These are phyloP conservation scores for Anhinga anhinga DNA, from an alignment of 2,113 vertebrate genomes.

Conservation along the genomic window DNA sequence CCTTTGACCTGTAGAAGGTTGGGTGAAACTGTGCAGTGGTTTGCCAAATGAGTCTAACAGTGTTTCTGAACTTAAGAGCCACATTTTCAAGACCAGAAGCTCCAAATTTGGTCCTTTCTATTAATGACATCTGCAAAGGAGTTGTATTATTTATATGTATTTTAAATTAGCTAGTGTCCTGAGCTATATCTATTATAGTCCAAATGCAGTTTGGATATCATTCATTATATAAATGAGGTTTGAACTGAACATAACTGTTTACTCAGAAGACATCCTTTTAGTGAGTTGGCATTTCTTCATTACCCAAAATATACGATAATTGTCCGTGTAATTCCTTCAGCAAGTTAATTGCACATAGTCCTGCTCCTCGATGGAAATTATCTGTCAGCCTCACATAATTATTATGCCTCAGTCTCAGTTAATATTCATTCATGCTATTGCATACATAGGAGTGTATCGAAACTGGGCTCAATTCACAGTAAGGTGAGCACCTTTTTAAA, in stretches of 20 bases:
- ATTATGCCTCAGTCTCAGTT: conserved; percentile 5
- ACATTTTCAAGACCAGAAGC: background rate
- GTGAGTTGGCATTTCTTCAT: conserved; percentile 63
- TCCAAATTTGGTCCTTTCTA: background rate
- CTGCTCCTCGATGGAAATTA: conserved; percentile 48
- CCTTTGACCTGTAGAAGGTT: background rate
- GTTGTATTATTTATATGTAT: background rate
- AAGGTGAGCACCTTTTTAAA: background rate
- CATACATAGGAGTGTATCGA: background rate
- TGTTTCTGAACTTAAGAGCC: background rate
- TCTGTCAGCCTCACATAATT: conserved; percentile 39
- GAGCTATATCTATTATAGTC: background rate
- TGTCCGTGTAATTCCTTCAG: conserved; percentile 62
- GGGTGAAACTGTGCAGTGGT: background rate
- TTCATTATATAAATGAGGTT: conserved; percentile 47
- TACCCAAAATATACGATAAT: conserved; percentile 64
- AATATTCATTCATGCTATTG: background rate
- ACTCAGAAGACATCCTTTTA: conserved; percentile 65
- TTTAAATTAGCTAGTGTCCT: conserved; percentile 41
- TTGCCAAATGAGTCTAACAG: background rate
- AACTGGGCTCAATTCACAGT: background rate
- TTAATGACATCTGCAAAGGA: background rate
- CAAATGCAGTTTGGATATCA: conserved; percentile 34
- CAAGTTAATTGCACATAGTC: conserved; percentile 60
- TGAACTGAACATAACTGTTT: conserved; percentile 51